Evolutionary conservation across 2,113 vertebrate genomes (phyloP), one percentile per base, ranked within the genome.

Genomic region (Bungarus multicinctus): DNA sequence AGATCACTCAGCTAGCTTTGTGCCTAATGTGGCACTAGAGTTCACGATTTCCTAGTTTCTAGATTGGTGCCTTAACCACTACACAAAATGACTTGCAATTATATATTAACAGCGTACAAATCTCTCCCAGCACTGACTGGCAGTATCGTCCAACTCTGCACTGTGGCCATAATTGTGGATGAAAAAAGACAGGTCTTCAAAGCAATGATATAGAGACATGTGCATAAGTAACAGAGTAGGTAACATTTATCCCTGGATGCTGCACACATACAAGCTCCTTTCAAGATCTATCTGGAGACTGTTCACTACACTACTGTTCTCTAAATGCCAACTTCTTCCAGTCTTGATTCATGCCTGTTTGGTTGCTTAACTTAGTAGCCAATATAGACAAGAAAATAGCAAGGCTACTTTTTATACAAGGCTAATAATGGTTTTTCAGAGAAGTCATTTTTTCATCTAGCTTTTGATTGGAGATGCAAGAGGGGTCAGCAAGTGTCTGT

Each of bases 401-500:
- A 94, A 95, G 69, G 93, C 93, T 97, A 96, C 96, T 94, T 95
- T 96, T 97, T 93, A 89, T 93, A 96, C 95, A 96, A 96, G 94
- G 96, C 93, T 96, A 97, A 97, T 97, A 95, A 97, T 87, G 96
- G 95, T 93, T 95, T 96, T 96, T 95, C 97, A 95, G 94, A 96
- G 96, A 96, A 95, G 95, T 96, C 97, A 97, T 98, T 97, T 97
- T 95, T 97, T 97, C 96, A 96, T 97, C 96, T 97, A 94, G 90
- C 94, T 96, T 95, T 95, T 95, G 94, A 93, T 94, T 3, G 90
- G 94, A 96, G 96, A 95, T 57, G 88, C 94, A 92, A 89, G 64
- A 95, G 93, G 95, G 91, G 94, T 91, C 90, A 55, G 23, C 18
- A 16, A 60, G 2, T 53, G 91, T 90, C 93, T 95, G 34, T 0